These are phyloP conservation scores for Eupithecia insigniata DNA, from an alignment of 2,888 invertebrate species.

Conservation along the genomic window DNA sequence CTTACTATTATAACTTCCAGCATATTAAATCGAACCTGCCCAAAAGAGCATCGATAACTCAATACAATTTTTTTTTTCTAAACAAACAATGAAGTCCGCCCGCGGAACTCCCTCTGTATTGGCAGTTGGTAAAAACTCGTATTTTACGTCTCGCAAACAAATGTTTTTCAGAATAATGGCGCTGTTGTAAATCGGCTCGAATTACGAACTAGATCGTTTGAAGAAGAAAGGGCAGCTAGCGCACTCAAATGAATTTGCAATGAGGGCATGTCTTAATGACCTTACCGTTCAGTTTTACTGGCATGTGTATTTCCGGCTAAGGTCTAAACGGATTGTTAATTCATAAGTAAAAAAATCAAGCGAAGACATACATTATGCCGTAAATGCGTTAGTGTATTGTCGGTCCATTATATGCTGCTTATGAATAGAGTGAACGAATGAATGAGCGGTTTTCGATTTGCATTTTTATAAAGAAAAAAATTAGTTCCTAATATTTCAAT, in stretches of 20 bases:
- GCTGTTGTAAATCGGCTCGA: slow-evolving; percentile 40
- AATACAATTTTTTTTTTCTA: not conserved
- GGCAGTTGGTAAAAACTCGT: slow-evolving; percentile 1
- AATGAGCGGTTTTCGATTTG: too few species aligned
- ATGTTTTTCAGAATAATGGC: slow-evolving; percentile 36
- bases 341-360: too few species aligned
- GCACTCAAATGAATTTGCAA: slow-evolving; percentile 1
- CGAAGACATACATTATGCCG: too few species aligned
- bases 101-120: not conserved
- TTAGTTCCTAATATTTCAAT: too few species aligned
- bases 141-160: slow-evolving; percentile 16
- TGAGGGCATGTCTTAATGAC: too few species aligned
- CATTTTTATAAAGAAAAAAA: too few species aligned
- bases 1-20: not conserved
- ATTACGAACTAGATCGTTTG: slow-evolving; percentile 39
- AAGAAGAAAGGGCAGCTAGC: slow-evolving; percentile 9
- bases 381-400: too few species aligned
- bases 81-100: slow-evolving; percentile 3
- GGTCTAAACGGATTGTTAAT: too few species aligned
- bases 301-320: too few species aligned
- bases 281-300: too few species aligned
- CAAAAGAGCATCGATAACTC: not conserved
- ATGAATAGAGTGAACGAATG: too few species aligned
- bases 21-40: not conserved
- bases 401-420: too few species aligned